Base-by-base conservation (phyloP, 2,888 invertebrate species). In the Zygothrica quintamaculata region DNA sequence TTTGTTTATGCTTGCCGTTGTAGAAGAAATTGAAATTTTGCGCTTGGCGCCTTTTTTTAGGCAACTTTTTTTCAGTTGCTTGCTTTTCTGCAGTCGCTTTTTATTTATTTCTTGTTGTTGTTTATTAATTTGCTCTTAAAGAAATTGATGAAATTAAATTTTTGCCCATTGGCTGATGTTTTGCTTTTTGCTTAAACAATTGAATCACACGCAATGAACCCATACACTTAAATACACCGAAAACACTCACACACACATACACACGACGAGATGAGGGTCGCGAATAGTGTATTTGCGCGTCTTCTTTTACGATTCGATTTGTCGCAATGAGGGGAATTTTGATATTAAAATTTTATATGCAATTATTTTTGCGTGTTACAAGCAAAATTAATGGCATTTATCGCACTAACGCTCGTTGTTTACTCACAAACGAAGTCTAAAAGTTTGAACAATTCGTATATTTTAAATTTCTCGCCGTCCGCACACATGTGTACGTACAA, bases 161-260 rank as follows among this genome's bases (percentile, higher is more conserved):
- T n/a, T 46, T 64, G 18, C 57, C 55, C 51, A 36, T 31, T 57
- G 53, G 50, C 50, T 55, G 57, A 12, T 22, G 22, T 22, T 7
- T 57, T 37, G 52, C 42, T 55, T 50, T 58, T 73, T 77, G 77
- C 69, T 74, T 75, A 77, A 75, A 75, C 75, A 75, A 75, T 69
- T 74, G 73, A 76, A 74, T 60, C 60, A 59, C 77, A 66, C 72
- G 68, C 61, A 72, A 69, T 52, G 26, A n/a, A 60, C 46, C 48
- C 57, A 33, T 16, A 36, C 47, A 56, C 33, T 13, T 1, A 34
- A 26, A 44, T 25, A 11, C 48, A 36, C 40, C n/a, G 18, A 29
- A 9, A 26, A 43, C 11, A 31, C 31, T 15, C 18, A 47, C 47
- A 36, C 50, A 52, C 55, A 46, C 34, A 39, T 51, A 48, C 56